Percentiles rank a stretch among this genome's conserved stretches.
These are phyloP conservation scores for Trachops cirrhosus DNA, from an alignment of 2,797 vertebrate genomes.

Conservation along the genomic window DNA sequence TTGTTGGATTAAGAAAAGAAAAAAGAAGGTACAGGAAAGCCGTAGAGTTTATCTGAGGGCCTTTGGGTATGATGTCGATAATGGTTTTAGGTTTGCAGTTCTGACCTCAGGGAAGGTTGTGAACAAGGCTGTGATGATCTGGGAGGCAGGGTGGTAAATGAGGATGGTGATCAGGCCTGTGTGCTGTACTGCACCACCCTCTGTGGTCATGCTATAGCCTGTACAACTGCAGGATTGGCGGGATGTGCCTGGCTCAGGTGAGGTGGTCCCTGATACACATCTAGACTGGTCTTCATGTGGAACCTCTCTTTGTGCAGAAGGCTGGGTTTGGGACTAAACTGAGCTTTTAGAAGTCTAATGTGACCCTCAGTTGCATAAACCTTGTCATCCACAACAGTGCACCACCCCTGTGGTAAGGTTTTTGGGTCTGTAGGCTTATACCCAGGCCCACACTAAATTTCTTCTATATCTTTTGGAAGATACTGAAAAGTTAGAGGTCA, in stretches of 20 bases:
- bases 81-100: not conserved
- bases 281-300: not conserved
- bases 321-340: not conserved
- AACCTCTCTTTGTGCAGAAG: not conserved
- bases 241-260: not conserved
- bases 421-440: not conserved
- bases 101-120: not conserved
- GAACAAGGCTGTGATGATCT: not conserved
- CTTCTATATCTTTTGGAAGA: not conserved
- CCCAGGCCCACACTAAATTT: not conserved
- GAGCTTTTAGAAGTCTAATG: not conserved
- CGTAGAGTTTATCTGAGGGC: not conserved
- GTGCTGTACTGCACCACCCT: not conserved
- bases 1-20: not conserved
- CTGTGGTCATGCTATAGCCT: not conserved
- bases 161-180: not conserved
- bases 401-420: not conserved
- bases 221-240: not conserved
- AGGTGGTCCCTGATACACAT: not conserved
- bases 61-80: not conserved
- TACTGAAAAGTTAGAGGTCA: not conserved
- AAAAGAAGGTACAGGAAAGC: not conserved
- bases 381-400: not conserved
- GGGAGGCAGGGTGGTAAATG: not conserved
- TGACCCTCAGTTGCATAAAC: not conserved